phyloP scores from a whole-genome alignment of 2,113 vertebrate species.

The Centrocercus urophasianus region DNA sequence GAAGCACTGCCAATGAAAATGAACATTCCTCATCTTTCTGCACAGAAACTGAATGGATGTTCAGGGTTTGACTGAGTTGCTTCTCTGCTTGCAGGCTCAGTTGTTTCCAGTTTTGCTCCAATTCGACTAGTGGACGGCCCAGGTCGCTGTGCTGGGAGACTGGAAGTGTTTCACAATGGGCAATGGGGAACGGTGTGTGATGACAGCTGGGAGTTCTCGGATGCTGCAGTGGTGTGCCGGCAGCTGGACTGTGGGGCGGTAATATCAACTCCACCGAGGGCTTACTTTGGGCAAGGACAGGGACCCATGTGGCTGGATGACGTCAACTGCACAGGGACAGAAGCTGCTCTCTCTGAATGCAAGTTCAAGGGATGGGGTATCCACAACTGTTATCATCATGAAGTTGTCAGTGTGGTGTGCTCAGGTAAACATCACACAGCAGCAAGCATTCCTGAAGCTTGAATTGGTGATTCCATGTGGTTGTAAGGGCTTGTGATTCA shows the following conservation, averaged over 20 bases:
- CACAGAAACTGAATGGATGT: neutral
- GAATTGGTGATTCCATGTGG: neutral
- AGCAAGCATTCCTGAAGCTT: neutral
- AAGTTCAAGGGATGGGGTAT: neutral
- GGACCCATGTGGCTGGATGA: slow-evolving; percentile 33
- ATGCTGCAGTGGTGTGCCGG: slow-evolving; percentile 38
- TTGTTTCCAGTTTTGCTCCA: neutral
- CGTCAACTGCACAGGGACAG: neutral
- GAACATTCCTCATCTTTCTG: neutral
- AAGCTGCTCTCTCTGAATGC: slow-evolving; percentile 22
- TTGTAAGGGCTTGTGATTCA: neutral
- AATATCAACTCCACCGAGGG: rapidly evolving
- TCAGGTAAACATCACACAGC: neutral
- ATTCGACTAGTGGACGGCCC: neutral
- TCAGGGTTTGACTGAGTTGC: neutral
- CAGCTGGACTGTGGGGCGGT: slow-evolving; percentile 48
- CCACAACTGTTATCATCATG: slow-evolving; percentile 5
- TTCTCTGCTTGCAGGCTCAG: neutral
- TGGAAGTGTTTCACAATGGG: slow-evolving; percentile 28
- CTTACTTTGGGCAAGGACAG: neutral
- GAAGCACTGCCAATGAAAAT: rapidly evolving
- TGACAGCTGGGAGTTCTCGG: neutral
- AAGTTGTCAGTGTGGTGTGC: slow-evolving; percentile 20
- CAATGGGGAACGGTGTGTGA: slow-evolving; percentile 58
- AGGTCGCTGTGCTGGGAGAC: slow-evolving; percentile 17